Percentiles rank a stretch among this genome's conserved stretches.
phyloP scores from a whole-genome alignment of 53 echinoderm and acorn worm species.

The Echinometra lucunter region DNA sequence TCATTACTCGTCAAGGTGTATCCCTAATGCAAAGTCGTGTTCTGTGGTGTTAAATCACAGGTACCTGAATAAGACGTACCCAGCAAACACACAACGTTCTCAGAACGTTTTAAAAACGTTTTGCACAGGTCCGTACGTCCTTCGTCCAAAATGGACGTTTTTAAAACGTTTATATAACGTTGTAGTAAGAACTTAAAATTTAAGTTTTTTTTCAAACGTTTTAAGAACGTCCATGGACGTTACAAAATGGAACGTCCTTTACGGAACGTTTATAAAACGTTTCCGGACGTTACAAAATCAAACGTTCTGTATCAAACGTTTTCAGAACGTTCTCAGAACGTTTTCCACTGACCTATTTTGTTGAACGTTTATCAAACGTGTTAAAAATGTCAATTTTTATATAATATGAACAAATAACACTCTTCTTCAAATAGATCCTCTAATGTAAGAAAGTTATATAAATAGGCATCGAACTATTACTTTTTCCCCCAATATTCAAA shows the following conservation, averaged over 20 bases:
- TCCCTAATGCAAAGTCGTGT: too few species aligned
- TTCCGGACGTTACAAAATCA: too few species aligned
- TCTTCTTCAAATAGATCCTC: slow-evolving; percentile 43
- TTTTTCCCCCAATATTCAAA: slow-evolving; percentile 23
- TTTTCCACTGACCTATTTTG: slow-evolving; percentile 49
- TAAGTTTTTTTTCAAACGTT: slow-evolving; percentile 45
- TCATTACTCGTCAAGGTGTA: too few species aligned
- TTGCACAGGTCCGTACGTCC: slow-evolving; percentile 41
- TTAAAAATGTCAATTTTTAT: slow-evolving; percentile 49
- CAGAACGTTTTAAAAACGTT: too few species aligned
- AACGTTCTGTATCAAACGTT: slow-evolving; percentile 44
- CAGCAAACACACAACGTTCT: slow-evolving; percentile 48
- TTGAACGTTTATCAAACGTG: slow-evolving; percentile 44
- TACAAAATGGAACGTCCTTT: too few species aligned
- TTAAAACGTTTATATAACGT: too few species aligned
- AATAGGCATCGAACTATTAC: slow-evolving; percentile 28
- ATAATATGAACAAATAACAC: slow-evolving; percentile 49
- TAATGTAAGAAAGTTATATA: not conserved
- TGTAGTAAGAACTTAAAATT: slow-evolving; percentile 49
- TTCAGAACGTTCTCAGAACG: slow-evolving; percentile 45
- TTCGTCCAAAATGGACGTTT: too few species aligned
- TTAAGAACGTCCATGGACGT: too few species aligned
- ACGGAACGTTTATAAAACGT: slow-evolving; percentile 45
- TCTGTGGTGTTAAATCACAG: too few species aligned
- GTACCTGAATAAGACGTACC: too few species aligned